Conservation (phyloP, 2,797 vertebrate genomes). For the Tenualosa thibaudeaui region DNA sequence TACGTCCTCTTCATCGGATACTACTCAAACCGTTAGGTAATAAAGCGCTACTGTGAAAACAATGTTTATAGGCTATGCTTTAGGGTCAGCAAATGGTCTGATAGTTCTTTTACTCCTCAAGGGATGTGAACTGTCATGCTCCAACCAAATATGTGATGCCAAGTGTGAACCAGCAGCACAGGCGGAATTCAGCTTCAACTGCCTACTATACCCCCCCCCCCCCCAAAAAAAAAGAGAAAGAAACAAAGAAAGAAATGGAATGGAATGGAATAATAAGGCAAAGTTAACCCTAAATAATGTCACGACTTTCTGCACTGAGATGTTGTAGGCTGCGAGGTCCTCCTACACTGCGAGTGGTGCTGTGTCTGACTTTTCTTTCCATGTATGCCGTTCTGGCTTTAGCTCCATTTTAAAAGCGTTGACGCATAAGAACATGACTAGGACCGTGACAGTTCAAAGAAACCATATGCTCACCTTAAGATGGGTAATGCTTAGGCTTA, state of each 20-base stretch:
- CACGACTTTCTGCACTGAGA: neutral
- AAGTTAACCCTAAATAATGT: neutral
- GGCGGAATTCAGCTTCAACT: too few relatives aligned
- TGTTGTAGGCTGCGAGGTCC: constrained; percentile 63
- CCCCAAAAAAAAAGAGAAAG: too few relatives aligned
- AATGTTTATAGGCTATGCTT: too few relatives aligned
- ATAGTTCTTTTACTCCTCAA: too few relatives aligned
- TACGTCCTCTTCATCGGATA: too few relatives aligned
- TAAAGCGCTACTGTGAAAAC: too few relatives aligned
- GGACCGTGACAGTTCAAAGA: constrained; percentile 57
- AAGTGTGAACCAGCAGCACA: too few relatives aligned
- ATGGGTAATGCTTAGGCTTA: constrained; percentile 51
- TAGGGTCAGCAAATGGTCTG: too few relatives aligned
- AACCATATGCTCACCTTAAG: constrained; percentile 54
- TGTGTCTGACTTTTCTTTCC: constrained; percentile 56
- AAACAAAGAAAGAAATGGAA: neutral
- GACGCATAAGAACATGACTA: constrained; percentile 62
- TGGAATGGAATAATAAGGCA: neutral
- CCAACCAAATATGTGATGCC: too few relatives aligned
- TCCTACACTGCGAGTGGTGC: constrained; percentile 74
- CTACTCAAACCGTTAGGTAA: too few relatives aligned
- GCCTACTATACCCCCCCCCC: too few relatives aligned
- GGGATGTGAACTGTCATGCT: too few relatives aligned
- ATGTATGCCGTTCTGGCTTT: constrained; percentile 53
- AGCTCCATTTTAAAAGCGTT: constrained; percentile 68